These are phyloP conservation scores for Pseudoatta argentina DNA, from an alignment of 1,140 invertebrate species.

Conservation along the genomic window DNA sequence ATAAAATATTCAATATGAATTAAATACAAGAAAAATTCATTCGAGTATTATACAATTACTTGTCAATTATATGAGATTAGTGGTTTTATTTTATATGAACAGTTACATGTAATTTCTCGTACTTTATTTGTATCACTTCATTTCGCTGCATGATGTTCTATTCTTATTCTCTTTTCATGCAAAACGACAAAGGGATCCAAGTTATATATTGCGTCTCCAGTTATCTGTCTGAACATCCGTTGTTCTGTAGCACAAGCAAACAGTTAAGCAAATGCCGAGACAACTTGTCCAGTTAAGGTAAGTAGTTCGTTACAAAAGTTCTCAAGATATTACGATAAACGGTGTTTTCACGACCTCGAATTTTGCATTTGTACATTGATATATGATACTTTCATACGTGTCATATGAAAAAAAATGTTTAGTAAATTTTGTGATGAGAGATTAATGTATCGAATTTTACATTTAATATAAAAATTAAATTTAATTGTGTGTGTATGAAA, in stretches of 20 bases:
- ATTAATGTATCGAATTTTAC: no score
- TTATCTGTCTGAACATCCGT: constrained; percentile 45
- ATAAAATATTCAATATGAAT: neutral
- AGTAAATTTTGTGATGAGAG: no score
- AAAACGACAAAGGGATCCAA: constrained; percentile 34
- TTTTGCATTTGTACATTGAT: neutral
- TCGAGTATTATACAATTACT: neutral
- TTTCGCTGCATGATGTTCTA: neutral
- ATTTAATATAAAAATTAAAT: no score
- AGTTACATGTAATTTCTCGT: neutral
- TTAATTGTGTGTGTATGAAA: no score
- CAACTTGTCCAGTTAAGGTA: constrained; percentile 29
- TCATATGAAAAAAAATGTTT: neutral
- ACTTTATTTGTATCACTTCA: neutral
- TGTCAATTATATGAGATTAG: neutral
- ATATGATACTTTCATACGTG: neutral
- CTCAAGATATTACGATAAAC: constrained; percentile 28
- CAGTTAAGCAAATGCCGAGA: constrained; percentile 44
- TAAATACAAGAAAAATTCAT: neutral
- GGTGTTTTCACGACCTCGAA: neutral
- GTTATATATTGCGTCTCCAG: constrained; percentile 41
- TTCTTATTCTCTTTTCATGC: neutral
- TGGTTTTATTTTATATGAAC: neutral
- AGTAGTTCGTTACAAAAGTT: constrained; percentile 47
- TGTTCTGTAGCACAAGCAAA: constrained; percentile 40